These are phyloP conservation scores for Fulica atra DNA, from an alignment of 2,113 vertebrate genomes.

Conservation along the genomic window DNA sequence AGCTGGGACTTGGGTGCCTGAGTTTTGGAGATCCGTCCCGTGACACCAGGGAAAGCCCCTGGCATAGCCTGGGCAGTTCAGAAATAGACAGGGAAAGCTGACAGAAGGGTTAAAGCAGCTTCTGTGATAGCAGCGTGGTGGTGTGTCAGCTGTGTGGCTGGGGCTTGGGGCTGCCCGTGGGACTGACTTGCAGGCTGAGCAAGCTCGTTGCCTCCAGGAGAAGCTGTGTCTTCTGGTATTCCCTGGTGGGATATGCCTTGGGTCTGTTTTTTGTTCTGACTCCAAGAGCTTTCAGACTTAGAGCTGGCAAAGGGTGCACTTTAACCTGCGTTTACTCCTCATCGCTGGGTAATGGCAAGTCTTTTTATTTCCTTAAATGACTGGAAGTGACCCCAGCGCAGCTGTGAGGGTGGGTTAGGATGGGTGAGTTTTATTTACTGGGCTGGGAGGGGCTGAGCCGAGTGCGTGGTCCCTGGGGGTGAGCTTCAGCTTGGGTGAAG, in stretches of 20 bases:
- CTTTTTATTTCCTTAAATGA: rapidly evolving
- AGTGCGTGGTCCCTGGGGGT: neutral
- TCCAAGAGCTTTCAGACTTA: neutral
- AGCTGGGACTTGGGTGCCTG: neutral
- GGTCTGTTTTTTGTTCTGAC: neutral
- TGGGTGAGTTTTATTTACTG: neutral
- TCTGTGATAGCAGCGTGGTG: neutral
- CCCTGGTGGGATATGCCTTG: neutral
- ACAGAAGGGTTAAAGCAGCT: neutral
- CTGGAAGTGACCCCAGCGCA: neutral
- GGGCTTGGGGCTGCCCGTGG: neutral
- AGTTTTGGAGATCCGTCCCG: neutral
- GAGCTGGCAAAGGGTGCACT: neutral
- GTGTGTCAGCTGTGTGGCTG: neutral
- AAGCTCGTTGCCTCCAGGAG: neutral
- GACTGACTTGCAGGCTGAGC: neutral
- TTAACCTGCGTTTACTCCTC: neutral
- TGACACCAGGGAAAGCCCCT: neutral
- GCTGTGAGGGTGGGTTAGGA: neutral
- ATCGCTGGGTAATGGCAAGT: neutral
- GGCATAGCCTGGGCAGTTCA: neutral
- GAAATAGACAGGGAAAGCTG: neutral
- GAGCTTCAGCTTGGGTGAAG: rapidly evolving
- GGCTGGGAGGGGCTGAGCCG: neutral
- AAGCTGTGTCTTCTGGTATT: neutral